phyloP scores from a whole-genome alignment of 1,140 invertebrate species.

The Drepana arcuata region DNA sequence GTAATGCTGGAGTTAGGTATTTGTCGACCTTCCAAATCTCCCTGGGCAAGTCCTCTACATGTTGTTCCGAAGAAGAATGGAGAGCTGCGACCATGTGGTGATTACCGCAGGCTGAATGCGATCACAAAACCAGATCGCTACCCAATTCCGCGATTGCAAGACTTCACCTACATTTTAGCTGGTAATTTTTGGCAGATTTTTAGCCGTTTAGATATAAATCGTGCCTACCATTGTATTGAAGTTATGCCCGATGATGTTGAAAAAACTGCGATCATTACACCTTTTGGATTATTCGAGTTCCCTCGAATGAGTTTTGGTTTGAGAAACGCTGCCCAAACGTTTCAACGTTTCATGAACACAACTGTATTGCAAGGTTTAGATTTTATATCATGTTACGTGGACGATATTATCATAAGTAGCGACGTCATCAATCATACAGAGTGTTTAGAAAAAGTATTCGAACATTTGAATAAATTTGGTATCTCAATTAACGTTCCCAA shows the following conservation, averaged over 20 bases:
- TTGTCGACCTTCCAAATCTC: constrained; percentile 14
- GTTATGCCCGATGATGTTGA: constrained; percentile 7
- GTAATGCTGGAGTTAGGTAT: constrained; percentile 23
- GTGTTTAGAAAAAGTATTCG: not conserved
- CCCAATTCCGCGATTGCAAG: constrained; percentile 23
- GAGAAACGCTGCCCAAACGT: constrained; percentile 6
- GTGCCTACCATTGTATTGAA: constrained; percentile 10
- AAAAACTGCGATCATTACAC: constrained; percentile 17
- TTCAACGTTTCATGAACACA: constrained; percentile 7
- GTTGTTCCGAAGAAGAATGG: constrained; percentile 54
- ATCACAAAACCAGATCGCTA: constrained; percentile 34
- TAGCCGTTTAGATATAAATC: constrained; percentile 25
- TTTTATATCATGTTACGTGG: not conserved
- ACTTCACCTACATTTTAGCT: constrained; percentile 22
- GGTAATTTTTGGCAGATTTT: constrained; percentile 31
- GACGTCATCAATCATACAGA: not conserved
- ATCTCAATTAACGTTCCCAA: not conserved
- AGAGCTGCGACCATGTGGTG: constrained; percentile 54
- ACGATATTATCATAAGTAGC: not conserved
- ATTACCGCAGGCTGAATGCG: constrained; percentile 43
- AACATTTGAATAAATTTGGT: not conserved
- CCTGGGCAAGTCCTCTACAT: constrained; percentile 60
- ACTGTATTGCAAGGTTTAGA: not conserved
- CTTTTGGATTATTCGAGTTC: constrained; percentile 16
- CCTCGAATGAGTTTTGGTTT: constrained; percentile 31